Percentiles rank a stretch among this genome's conserved stretches.
These are phyloP conservation scores for Plebejus melissa DNA, from an alignment of 2,888 invertebrate species.

Conservation along the genomic window DNA sequence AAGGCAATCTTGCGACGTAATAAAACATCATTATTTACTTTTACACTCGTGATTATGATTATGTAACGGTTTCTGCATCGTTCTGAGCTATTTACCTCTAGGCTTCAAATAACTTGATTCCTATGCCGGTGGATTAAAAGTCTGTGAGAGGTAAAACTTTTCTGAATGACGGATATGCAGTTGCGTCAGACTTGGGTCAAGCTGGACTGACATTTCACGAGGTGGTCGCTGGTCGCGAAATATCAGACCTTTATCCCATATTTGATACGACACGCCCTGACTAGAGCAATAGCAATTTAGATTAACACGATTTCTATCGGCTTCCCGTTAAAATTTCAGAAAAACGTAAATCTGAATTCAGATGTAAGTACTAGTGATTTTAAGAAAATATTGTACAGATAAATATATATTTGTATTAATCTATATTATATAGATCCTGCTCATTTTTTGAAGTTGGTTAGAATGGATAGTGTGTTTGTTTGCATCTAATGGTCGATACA, in stretches of 20 bases:
- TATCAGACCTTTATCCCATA: slow-evolving; percentile 19
- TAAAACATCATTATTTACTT: not conserved
- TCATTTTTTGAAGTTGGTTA: too few species aligned
- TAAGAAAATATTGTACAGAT: too few species aligned
- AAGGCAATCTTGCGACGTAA: not conserved
- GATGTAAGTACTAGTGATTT: too few species aligned
- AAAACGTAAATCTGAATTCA: not conserved
- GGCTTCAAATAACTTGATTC: not conserved
- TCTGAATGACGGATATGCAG: not conserved
- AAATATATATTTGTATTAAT: too few species aligned
- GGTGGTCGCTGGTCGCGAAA: slow-evolving; percentile 15
- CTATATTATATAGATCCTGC: too few species aligned
- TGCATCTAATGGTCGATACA: too few species aligned
- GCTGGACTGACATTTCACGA: slow-evolving; percentile 23
- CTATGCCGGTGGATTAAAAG: not conserved
- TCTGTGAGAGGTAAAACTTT: not conserved
- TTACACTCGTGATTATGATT: not conserved
- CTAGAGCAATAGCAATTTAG: not conserved
- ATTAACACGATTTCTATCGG: not conserved
- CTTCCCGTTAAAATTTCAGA: not conserved
- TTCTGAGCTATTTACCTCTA: not conserved
- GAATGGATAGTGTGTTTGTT: too few species aligned
- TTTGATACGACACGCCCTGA: not conserved
- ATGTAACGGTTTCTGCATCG: not conserved
- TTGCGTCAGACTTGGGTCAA: slow-evolving; percentile 8